Evolutionary conservation across 2,113 vertebrate species (phyloP).

Genomic region (Oryctolagus cuniculus): mOryCun1.1 NC_091443.1:69172501-69173000

Average conservation of each 20-base stretch:
- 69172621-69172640: neutral
- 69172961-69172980: conserved; percentile 4
- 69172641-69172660: neutral
- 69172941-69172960: neutral
- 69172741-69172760: neutral
- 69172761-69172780: too few species aligned
- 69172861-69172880: conserved; percentile 9
- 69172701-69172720: neutral
- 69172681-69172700: neutral
- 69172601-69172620: neutral
- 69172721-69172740: neutral
- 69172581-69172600: neutral
- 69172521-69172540: neutral
- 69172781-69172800: neutral
- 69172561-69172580: neutral
- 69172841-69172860: neutral
- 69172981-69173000: conserved; percentile 9
- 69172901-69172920: neutral
- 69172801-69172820: neutral
- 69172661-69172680: neutral
- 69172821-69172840: neutral
- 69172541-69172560: neutral
- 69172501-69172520: neutral
- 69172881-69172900: neutral
- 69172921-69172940: neutral